Conservation (phyloP, 2,888 invertebrate species). For the Cephus pygmeus region DNA sequence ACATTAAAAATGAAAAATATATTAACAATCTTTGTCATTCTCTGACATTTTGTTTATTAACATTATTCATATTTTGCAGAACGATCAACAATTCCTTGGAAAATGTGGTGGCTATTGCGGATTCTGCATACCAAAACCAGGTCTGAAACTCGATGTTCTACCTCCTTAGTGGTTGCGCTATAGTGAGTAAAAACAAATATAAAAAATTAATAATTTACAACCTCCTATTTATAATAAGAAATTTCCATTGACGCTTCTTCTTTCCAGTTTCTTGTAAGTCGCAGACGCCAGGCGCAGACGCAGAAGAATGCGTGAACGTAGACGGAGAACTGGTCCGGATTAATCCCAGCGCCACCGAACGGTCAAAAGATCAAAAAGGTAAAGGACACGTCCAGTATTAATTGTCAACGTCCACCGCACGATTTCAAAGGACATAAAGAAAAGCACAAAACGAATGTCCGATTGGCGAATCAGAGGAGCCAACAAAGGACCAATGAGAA, state of each 20-base stretch:
- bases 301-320: not conserved
- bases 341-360: not conserved
- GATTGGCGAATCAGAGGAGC: not conserved
- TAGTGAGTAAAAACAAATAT: not conserved
- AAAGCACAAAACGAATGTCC: not conserved
- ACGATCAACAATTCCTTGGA: constrained; percentile 71
- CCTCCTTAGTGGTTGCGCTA: constrained; percentile 40
- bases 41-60: not conserved
- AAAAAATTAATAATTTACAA: not conserved
- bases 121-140: constrained; percentile 67
- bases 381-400: not conserved
- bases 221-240: not conserved
- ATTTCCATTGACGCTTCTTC: not conserved
- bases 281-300: too few relatives aligned
- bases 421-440: not conserved
- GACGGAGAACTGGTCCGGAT: not conserved
- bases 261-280: not conserved
- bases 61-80: constrained; percentile 61
- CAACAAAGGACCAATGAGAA: not conserved
- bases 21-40: not conserved
- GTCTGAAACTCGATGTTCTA: constrained; percentile 57
- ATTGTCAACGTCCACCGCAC: not conserved
- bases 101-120: constrained; percentile 83
- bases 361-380: not conserved
- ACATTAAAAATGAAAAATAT: not conserved